phyloP scores from a whole-genome alignment of 1,140 invertebrate genomes.

The Atta texana region DNA sequence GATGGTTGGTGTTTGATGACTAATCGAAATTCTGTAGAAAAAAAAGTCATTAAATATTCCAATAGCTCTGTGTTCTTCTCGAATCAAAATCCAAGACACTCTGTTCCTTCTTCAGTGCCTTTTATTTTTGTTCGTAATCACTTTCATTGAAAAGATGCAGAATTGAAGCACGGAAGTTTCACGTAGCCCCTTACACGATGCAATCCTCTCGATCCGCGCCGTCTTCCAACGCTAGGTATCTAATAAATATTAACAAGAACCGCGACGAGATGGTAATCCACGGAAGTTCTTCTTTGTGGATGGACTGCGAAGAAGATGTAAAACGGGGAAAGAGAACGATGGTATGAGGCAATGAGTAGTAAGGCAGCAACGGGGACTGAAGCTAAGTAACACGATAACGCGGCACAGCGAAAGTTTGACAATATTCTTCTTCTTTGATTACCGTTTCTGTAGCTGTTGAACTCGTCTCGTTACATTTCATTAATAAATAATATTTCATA shows the following conservation, averaged over 20 bases:
- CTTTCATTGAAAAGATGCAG: slow-evolving; percentile 72
- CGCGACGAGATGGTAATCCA: slow-evolving; percentile 82
- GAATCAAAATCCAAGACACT: slow-evolving; percentile 51
- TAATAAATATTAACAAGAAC: slow-evolving; percentile 84
- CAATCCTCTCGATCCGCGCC: slow-evolving; percentile 70
- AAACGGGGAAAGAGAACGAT: slow-evolving; percentile 56
- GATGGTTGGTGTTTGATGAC: not conserved
- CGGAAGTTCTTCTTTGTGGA: slow-evolving; percentile 78
- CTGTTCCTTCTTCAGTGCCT: not conserved
- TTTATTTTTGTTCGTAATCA: slow-evolving; percentile 71
- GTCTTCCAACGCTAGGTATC: slow-evolving; percentile 71
- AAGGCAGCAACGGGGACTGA: slow-evolving; percentile 49
- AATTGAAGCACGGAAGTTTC: slow-evolving; percentile 79
- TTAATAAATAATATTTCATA: slow-evolving; percentile 19
- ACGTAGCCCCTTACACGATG: slow-evolving; percentile 62
- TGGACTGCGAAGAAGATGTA: slow-evolving; percentile 72
- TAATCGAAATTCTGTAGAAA: not conserved
- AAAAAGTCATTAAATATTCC: slow-evolving; percentile 56
- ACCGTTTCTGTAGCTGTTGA: slow-evolving; percentile 70
- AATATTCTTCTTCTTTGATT: slow-evolving; percentile 80
- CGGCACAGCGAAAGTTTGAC: slow-evolving; percentile 72
- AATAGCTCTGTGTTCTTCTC: slow-evolving; percentile 1
- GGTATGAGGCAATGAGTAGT: slow-evolving; percentile 63
- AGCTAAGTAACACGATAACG: slow-evolving; percentile 56
- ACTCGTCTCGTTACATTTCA: slow-evolving; percentile 40